Percentiles rank a stretch among this genome's conserved stretches.
These are phyloP conservation scores for Zaprionus ghesquierei DNA, from an alignment of 1,140 invertebrate genomes.

Conservation along the genomic window DNA sequence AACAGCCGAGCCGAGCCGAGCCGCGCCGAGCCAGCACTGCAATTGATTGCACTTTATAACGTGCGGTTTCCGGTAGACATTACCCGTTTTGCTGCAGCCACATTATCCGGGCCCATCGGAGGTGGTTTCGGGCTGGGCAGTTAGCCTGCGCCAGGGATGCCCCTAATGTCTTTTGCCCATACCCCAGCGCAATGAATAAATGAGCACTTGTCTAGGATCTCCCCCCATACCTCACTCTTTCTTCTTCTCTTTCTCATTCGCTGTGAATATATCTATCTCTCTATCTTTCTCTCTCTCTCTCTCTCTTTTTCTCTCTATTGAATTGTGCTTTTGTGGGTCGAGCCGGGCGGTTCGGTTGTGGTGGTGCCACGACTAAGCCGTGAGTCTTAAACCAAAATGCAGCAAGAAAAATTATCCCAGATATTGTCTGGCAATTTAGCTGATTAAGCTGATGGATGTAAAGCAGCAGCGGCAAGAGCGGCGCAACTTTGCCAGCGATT, in stretches of 20 bases:
- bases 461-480: conserved; percentile 52
- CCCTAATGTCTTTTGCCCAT: conserved; percentile 74
- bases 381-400: conserved; percentile 60
- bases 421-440: conserved; percentile 81
- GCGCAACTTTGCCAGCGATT: conserved; percentile 63
- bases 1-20: not conserved
- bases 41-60: conserved; percentile 81
- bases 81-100: conserved; percentile 73
- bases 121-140: not conserved
- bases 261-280: not conserved
- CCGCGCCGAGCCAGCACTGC: conserved; percentile 60
- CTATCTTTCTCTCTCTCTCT: not conserved
- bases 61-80: conserved; percentile 81
- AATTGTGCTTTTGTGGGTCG: not conserved
- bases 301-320: not conserved
- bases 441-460: conserved; percentile 81
- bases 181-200: conserved; percentile 66
- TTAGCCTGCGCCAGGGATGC: conserved; percentile 35
- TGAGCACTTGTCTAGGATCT: conserved; percentile 71
- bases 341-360: not conserved
- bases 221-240: not conserved
- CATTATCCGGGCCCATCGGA: conserved; percentile 47
- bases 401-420: conserved; percentile 81
- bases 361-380: conserved; percentile 19
- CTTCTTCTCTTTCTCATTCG: not conserved